phyloP scores from a whole-genome alignment of 2,113 vertebrate genomes.

The Dendrocopos noguchii region DNA sequence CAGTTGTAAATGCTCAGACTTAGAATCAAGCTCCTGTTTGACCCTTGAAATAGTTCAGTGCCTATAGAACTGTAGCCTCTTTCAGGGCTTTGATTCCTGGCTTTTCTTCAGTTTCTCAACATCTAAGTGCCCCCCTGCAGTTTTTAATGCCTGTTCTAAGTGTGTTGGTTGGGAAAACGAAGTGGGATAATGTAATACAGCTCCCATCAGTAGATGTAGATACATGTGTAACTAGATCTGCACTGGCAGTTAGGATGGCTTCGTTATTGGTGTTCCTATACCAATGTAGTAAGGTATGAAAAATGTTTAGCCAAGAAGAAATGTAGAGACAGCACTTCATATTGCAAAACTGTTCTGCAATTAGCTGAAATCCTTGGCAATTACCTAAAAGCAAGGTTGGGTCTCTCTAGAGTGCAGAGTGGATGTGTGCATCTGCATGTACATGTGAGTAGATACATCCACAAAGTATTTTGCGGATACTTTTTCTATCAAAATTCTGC shows the following conservation, averaged over 20 bases:
- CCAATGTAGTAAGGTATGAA: neutral
- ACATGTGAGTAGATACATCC: neutral
- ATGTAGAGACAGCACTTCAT: neutral
- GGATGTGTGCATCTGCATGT: neutral
- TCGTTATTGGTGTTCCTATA: accelerated
- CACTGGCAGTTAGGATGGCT: neutral
- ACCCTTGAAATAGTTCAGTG: neutral
- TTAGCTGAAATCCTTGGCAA: neutral
- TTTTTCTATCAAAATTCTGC: neutral
- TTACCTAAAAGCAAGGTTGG: neutral
- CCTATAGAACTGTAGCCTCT: neutral
- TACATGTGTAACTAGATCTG: neutral
- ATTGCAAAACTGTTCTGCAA: neutral
- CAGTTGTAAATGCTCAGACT: neutral
- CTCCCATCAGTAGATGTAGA: neutral
- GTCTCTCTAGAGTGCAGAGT: neutral
- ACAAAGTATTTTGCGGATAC: neutral
- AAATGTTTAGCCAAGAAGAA: neutral
- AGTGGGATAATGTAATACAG: neutral
- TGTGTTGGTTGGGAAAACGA: neutral
- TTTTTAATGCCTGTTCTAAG: neutral
- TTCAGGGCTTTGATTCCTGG: neutral
- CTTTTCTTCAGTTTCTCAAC: neutral
- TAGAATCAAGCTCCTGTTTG: neutral
- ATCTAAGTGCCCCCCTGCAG: neutral